Base-by-base conservation (phyloP, 2,113 vertebrate species). In the Oryctolagus cuniculus region DNA sequence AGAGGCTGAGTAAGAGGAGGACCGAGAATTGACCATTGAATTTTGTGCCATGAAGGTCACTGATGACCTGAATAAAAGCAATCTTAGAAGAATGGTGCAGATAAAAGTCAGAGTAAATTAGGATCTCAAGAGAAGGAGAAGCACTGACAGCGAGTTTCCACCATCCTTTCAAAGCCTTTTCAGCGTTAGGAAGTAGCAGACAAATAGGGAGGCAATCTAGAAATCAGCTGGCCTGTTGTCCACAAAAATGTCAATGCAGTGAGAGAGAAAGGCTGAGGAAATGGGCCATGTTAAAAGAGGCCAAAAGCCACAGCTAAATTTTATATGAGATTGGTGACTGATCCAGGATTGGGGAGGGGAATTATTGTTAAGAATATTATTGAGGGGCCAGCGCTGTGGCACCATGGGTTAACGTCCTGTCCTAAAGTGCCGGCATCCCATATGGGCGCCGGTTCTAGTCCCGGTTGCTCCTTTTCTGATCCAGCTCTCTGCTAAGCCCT, bases 121-220 rank as follows among this genome's bases (percentile, higher is more conserved):
- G 17, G 24, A 58, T 38, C 34, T 94, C 70, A 36, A 63, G 83
- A 67, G 49, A 95, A 89, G 17, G 13, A 38, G 36, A 63, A 73
- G 10, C 24, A 2, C 24, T 87, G 31, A 78, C 21, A 67, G 29
- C 9, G 29, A 74, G 36, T 72, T 94, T 77, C 67, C 38, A 88
- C 3, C 78, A 87, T 16, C 24, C 69, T 90, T 55, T 77, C 63
- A 70, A 86, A 93, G 31, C 1, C 36, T 58, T 80, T 87, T 80
- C 84, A 91, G 80, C 63, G 77, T 95, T 73, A 94, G 66, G 38
- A 82, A 89, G 86, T 94, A 89, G 53, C 58, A 92, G 58, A 94
- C 22, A 63, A 93, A 86, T 72, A 61, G 64, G 80, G 51, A 93
- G 24, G 24, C 34, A 75, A 25, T 94, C 51, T 63, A 85, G 63